Conservation (phyloP, 2,113 vertebrate genomes). For the Zosterops pallidus region DNA sequence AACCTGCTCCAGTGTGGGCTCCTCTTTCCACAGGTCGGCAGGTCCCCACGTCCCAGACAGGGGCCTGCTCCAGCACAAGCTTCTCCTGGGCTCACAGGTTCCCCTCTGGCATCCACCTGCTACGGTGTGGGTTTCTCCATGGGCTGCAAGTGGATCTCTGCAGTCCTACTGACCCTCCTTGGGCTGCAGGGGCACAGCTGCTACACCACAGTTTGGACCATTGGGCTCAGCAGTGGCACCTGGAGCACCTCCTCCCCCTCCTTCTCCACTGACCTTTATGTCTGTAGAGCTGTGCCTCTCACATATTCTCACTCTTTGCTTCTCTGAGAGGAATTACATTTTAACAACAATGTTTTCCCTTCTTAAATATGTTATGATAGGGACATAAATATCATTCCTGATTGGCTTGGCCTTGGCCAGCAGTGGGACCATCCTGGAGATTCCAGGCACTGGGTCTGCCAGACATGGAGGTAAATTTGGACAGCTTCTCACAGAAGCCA, state of each 20-base stretch:
- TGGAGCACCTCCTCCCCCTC: neutral
- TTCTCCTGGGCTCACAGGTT: neutral
- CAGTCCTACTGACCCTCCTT: too few species aligned
- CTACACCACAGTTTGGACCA: neutral
- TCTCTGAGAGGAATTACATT: neutral
- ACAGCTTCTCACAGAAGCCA: neutral
- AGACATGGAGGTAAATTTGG: neutral
- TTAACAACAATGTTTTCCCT: neutral
- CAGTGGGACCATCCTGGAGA: neutral
- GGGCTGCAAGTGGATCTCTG: neutral
- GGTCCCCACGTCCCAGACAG: neutral
- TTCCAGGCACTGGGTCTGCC: neutral
- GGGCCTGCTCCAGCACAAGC: neutral
- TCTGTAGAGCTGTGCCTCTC: neutral
- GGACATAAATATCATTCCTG: neutral
- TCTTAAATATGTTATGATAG: neutral
- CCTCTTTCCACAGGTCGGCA: neutral
- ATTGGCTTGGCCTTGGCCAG: fast-evolving
- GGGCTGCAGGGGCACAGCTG: neutral
- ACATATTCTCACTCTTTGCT: neutral
- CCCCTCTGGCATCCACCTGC: neutral
- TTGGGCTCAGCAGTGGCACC: fast-evolving
- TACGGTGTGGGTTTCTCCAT: fast-evolving
- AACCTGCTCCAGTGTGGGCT: fast-evolving
- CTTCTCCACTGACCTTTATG: neutral